Conservation (phyloP, 2,113 vertebrate species). For the Colaptes auratus region DNA sequence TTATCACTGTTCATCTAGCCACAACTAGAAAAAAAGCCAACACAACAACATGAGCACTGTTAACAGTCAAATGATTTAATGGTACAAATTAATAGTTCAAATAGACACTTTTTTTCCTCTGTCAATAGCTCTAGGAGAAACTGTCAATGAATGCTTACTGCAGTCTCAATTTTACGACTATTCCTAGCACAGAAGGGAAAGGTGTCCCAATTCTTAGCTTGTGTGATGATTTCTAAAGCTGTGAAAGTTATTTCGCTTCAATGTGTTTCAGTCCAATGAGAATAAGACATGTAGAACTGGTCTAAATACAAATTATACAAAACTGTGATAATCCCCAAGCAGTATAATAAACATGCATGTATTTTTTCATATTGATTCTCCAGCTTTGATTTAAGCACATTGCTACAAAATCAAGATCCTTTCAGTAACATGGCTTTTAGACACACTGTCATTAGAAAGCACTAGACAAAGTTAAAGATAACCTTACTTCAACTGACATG, state of each 20-base stretch:
- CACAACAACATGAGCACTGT: rapidly evolving
- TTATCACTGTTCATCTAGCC: neutral
- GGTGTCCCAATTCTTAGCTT: neutral
- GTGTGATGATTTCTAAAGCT: neutral
- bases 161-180: neutral
- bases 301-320: neutral
- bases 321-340: neutral
- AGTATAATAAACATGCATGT: neutral
- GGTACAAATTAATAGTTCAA: neutral
- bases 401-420: neutral
- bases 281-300: neutral
- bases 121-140: neutral
- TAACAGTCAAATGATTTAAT: neutral
- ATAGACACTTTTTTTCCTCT: neutral
- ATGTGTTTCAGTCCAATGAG: neutral
- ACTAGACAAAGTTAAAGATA: neutral
- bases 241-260: neutral
- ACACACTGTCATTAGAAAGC: neutral
- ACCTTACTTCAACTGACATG: rapidly evolving
- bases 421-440: neutral
- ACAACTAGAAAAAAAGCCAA: neutral
- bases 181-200: neutral
- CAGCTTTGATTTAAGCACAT: neutral
- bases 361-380: neutral
- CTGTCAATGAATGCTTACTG: neutral